Evolutionary conservation across 2,113 vertebrate genomes (phyloP), one percentile per base, ranked within the genome.

Genomic region (Oxyura jamaicensis): DNA sequence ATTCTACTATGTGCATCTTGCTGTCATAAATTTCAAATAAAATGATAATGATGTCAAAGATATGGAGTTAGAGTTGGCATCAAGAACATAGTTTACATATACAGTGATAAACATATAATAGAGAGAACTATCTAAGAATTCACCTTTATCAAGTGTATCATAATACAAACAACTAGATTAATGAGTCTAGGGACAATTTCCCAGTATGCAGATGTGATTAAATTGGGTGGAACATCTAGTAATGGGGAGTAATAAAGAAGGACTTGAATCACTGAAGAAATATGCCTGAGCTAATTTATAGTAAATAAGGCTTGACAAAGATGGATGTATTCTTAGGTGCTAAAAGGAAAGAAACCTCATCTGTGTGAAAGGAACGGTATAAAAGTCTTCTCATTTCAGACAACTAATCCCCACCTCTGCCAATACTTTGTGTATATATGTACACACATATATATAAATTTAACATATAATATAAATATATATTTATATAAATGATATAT

Each of bases 161-260:
- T 95, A 97, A 96, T 59, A 56, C 52, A 95, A 96, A 95, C 69
- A 97, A 91, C 87, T 81, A 84, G 91, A 95, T 82, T 97, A 97
- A 98, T 91, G 92, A 96, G 44, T 96, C 92, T 91, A 96, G 97
- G 95, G 86, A 93, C 91, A 87, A 95, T 97, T 97, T 97, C 88
- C 78, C 74, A 95, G 67, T 87, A 96, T 97, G 97, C 96, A 97
- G 91, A 98, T 96, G 96, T 95, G 93, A 92, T 97, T 98, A 98
- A 97, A 98, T 98, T 95, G 84, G 76, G 94, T 96, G 96, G 98
- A 97, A 97, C 96, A 89, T 91, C 92, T 96, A 97, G 96, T 98
- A 98, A 98, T 95, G 94, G 96, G 92, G 63, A 93, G 89, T 93
- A 98, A 97, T 97, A 95, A 97, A 91, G 79, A 97, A 93, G 80